Conservation (phyloP, 2,113 vertebrate species). For the Nettapus auritus region DNA sequence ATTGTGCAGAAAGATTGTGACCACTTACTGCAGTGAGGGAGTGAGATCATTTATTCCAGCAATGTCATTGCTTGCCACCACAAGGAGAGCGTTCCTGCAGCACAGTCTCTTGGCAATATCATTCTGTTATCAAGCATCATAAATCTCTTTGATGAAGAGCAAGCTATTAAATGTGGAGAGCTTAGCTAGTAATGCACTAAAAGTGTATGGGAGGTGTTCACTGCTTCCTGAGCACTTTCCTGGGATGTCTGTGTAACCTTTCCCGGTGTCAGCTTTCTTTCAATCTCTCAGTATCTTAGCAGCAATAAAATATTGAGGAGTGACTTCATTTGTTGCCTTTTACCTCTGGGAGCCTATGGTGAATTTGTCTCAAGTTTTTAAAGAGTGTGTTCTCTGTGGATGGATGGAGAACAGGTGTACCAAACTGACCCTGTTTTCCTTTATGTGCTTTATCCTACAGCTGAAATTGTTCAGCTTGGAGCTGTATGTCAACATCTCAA, state of each 20-base stretch:
- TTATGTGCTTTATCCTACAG: constrained; percentile 31
- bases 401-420: constrained; percentile 66
- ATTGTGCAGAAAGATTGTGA: not conserved
- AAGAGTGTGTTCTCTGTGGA: not conserved
- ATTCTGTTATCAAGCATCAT: not conserved
- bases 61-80: not conserved
- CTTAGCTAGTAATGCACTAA: not conserved
- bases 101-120: not conserved
- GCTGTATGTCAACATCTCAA: constrained; percentile 45
- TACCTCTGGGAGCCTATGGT: not conserved
- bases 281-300: not conserved
- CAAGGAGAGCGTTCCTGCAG: not conserved
- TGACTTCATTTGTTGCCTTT: constrained; percentile 47
- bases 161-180: not conserved
- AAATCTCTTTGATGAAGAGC: constrained; percentile 20
- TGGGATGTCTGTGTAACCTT: not conserved
- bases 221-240: constrained; percentile 18
- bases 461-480: constrained; percentile 61
- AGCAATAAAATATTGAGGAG: constrained; percentile 1
- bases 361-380: constrained; percentile 16
- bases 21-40: not conserved
- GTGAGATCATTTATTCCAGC: not conserved
- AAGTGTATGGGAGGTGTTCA: not conserved
- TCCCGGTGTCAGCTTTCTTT: constrained; percentile 35
- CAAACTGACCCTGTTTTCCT: constrained; percentile 3